Percentiles rank a stretch among this genome's conserved stretches.
Evolutionary conservation across 2,113 vertebrate species (phyloP).

Genomic region (Pelecanus crispus): DNA sequence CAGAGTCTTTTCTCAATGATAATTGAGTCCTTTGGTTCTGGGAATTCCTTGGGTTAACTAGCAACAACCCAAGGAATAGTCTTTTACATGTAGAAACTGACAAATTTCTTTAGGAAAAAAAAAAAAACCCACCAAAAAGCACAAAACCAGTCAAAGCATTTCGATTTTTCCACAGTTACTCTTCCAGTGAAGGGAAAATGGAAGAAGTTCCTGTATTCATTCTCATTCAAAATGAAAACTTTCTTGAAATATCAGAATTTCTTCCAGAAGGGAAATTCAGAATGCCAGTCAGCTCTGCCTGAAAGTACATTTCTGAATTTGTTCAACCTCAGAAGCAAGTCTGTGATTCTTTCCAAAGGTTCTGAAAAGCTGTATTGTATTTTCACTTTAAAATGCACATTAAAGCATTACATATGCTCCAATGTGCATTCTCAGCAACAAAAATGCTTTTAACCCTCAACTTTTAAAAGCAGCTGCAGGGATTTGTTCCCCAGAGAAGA

Average conservation of each 20-base stretch:
- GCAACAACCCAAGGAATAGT: background rate
- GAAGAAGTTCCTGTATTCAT: background rate
- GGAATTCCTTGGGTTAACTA: background rate
- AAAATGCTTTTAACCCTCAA: conserved; percentile 59
- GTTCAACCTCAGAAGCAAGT: background rate
- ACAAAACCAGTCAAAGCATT: background rate
- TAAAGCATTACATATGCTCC: conserved; percentile 32
- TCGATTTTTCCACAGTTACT: background rate
- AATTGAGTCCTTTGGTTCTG: background rate
- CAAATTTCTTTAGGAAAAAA: background rate
- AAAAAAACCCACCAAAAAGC: background rate
- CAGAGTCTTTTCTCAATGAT: background rate
- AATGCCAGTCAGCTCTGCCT: background rate
- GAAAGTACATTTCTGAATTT: background rate
- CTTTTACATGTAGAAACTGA: background rate
- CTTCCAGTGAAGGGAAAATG: background rate
- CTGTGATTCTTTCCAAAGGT: background rate
- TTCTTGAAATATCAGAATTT: background rate
- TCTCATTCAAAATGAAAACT: background rate
- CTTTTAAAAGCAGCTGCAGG: conserved; percentile 57
- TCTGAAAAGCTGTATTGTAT: conserved; percentile 38
- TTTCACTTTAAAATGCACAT: conserved; percentile 53
- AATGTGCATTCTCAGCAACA: conserved; percentile 47
- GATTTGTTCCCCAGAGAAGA: conserved; percentile 43
- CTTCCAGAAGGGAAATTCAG: background rate